Percentiles rank a stretch among this genome's conserved stretches.
These are phyloP conservation scores for Tragelaphus scriptus DNA, from an alignment of 2,113 vertebrate genomes.

Conservation along the genomic window DNA sequence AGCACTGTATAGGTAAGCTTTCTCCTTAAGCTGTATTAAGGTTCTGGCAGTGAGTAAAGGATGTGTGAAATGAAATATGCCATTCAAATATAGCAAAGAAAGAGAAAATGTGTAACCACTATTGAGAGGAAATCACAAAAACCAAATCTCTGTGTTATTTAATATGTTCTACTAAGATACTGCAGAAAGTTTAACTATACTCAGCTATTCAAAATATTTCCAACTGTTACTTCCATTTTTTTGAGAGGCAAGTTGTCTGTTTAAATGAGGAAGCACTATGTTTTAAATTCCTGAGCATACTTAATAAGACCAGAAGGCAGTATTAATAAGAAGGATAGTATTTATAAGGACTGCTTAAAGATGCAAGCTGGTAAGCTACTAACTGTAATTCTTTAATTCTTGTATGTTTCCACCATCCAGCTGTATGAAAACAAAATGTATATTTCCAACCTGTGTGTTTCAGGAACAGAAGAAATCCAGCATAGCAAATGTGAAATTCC, in stretches of 20 bases:
- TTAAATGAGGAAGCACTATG: constrained; percentile 58
- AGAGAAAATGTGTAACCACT: constrained; percentile 60
- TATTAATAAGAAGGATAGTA: constrained; percentile 6
- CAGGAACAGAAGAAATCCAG: background rate
- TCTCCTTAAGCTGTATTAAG: constrained; percentile 71
- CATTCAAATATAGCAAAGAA: constrained; percentile 67
- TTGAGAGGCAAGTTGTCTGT: constrained; percentile 45
- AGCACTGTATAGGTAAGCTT: constrained; percentile 72
- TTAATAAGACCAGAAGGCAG: constrained; percentile 44
- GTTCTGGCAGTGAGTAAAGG: constrained; percentile 61
- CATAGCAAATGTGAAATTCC: background rate
- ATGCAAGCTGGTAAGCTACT: constrained; percentile 10
- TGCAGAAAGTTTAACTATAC: background rate
- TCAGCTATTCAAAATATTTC: constrained; percentile 53
- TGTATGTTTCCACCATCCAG: background rate
- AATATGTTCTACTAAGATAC: constrained; percentile 47
- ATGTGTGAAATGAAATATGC: constrained; percentile 78
- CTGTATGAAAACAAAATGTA: background rate
- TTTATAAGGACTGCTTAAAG: constrained; percentile 26
- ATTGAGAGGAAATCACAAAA: constrained; percentile 54
- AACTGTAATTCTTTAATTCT: constrained; percentile 35
- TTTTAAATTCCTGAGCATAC: constrained; percentile 53
- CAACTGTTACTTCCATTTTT: constrained; percentile 45
- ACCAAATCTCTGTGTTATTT: constrained; percentile 49
- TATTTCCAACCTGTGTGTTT: background rate